phyloP scores from a whole-genome alignment of 2,797 vertebrate genomes.

The Melanotaenia trifasciata region DNA sequence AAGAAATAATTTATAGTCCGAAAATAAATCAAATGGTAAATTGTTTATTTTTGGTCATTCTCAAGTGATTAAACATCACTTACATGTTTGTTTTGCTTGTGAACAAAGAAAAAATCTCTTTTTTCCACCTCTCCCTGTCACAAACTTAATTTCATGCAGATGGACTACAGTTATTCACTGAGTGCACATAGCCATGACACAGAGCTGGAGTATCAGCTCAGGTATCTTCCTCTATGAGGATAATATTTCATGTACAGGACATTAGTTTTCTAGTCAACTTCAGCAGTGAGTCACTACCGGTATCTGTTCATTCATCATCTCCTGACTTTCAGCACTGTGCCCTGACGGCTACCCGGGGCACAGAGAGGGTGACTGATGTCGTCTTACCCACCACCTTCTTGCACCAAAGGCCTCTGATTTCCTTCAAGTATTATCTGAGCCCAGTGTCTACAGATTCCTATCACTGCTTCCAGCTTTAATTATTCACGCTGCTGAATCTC shows the following conservation, averaged over 20 bases:
- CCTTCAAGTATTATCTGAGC: conserved; percentile 74
- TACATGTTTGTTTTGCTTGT: neutral
- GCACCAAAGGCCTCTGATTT: conserved; percentile 67
- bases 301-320: conserved; percentile 72
- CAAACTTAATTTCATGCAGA: conserved; percentile 28
- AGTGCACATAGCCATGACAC: conserved; percentile 61
- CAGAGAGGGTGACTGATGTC: conserved; percentile 70
- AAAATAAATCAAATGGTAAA: neutral
- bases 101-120: conserved; percentile 6
- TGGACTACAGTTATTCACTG: conserved; percentile 28
- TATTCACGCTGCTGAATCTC: conserved; percentile 83
- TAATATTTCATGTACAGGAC: conserved; percentile 73
- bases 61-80: neutral
- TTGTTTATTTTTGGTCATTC: neutral
- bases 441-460: conserved; percentile 77
- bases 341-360: conserved; percentile 66
- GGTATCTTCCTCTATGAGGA: conserved; percentile 56
- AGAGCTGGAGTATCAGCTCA: conserved; percentile 61
- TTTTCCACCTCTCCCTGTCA: conserved; percentile 8
- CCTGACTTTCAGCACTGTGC: conserved; percentile 75
- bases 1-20: neutral
- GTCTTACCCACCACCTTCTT: conserved; percentile 60
- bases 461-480: conserved; percentile 79
- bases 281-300: conserved; percentile 47
- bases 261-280: conserved; percentile 72